A percentile compares a stretch with the other conserved stretches of the same genome.
These are phyloP conservation scores for Lithophane leautieri DNA, from an alignment of 2,888 invertebrate genomes.

Conservation along the genomic window DNA sequence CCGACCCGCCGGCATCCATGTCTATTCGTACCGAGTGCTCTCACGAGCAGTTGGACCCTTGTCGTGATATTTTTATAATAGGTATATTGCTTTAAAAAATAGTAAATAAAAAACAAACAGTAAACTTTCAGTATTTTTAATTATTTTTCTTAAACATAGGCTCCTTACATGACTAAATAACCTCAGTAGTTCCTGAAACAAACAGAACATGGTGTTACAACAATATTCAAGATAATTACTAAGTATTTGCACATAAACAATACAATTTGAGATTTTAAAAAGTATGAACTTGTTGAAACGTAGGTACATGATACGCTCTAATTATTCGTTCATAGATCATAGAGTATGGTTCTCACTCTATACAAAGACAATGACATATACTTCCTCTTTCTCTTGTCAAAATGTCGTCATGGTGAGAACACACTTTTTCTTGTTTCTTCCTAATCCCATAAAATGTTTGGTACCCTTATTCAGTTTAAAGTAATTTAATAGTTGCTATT, in stretches of 20 bases:
- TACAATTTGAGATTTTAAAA: not conserved
- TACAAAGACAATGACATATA: too few species aligned
- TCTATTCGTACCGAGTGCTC: constrained; percentile 14
- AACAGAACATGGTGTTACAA: constrained; percentile 49
- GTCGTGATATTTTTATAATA: constrained; percentile 31
- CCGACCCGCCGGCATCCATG: not conserved
- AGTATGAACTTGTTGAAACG: too few species aligned
- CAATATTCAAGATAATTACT: not conserved
- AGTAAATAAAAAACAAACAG: constrained; percentile 64
- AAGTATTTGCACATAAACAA: not conserved
- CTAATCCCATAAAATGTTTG: too few species aligned
- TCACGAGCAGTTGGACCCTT: not conserved
- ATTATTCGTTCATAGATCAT: too few species aligned
- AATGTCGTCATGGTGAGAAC: too few species aligned
- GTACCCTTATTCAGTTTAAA: too few species aligned
- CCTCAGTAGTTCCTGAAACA: constrained; percentile 89
- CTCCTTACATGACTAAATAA: constrained; percentile 71
- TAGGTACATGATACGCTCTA: too few species aligned
- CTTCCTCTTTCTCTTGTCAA: too few species aligned
- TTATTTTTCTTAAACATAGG: constrained; percentile 73
- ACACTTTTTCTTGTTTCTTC: too few species aligned
- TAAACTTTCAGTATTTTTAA: constrained; percentile 73
- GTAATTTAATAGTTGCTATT: too few species aligned
- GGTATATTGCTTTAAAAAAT: constrained; percentile 7
- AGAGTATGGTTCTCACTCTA: too few species aligned